phyloP scores from a whole-genome alignment of 2,113 vertebrate species.

The Cinclus mexicanus region DNA sequence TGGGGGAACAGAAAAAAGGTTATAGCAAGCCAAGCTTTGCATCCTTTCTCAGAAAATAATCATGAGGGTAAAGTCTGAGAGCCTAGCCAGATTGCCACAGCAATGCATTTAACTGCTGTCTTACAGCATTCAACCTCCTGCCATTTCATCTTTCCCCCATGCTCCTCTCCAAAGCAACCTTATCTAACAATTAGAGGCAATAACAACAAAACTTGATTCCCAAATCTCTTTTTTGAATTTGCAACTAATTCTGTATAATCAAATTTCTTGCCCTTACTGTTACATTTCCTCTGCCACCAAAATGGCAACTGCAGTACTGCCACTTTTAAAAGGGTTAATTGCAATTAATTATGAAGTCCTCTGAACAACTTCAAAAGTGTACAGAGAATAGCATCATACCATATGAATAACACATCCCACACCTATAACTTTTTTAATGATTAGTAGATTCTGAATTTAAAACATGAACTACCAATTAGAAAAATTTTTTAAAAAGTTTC shows the following conservation, averaged over 20 bases:
- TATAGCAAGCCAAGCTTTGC: conserved; percentile 27
- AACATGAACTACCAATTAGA: not conserved
- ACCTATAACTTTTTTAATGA: not conserved
- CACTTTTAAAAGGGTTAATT: not conserved
- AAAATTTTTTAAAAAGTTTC: not conserved
- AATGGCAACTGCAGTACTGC: not conserved
- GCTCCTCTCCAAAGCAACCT: not conserved
- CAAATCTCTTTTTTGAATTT: not conserved
- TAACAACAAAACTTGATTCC: not conserved
- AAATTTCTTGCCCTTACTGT: not conserved
- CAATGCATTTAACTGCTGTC: not conserved
- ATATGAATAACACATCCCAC: not conserved
- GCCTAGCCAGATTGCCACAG: not conserved
- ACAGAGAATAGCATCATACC: not conserved
- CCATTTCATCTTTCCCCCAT: not conserved
- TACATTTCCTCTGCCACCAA: not conserved
- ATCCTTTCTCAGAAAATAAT: not conserved
- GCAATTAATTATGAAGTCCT: not conserved
- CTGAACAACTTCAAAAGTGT: not conserved
- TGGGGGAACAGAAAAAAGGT: conserved; percentile 73
- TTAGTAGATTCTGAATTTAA: not conserved
- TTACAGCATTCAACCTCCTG: not conserved
- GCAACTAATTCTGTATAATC: not conserved
- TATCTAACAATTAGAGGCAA: not conserved
- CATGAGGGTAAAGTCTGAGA: not conserved